Percentiles rank a stretch among this genome's conserved stretches.
phyloP scores from a whole-genome alignment of 37 sponge, comb jelly and placozoan genomes.

The Halichondria panicea region DNA sequence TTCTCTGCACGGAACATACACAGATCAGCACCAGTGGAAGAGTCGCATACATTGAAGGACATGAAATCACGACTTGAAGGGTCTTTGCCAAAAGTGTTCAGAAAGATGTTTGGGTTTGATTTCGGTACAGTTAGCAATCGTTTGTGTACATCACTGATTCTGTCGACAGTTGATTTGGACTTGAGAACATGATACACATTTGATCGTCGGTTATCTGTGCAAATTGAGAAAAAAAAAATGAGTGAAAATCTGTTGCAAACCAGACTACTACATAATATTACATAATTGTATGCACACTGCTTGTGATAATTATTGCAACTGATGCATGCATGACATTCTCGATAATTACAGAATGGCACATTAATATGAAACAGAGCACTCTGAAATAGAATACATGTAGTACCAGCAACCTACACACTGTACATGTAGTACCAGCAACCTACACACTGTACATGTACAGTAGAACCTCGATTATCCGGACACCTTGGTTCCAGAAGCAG shows the following conservation, averaged over 20 bases:
- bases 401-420: too few species aligned
- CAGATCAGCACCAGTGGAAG: slow-evolving; percentile 7
- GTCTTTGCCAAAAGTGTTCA: slow-evolving; percentile 32
- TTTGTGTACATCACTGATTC: slow-evolving; percentile 19
- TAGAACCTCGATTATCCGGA: too few species aligned
- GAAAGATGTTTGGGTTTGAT: slow-evolving; percentile 1
- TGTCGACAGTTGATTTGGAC: slow-evolving; percentile 19
- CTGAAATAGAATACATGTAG: too few species aligned
- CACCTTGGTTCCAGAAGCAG: too few species aligned
- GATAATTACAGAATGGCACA: too few species aligned
- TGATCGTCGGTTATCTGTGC: background rate
- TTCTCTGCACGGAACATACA: slow-evolving; percentile 53
- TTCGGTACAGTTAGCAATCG: slow-evolving; percentile 14
- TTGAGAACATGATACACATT: slow-evolving; percentile 13
- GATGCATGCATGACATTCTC: too few species aligned
- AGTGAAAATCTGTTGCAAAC: background rate
- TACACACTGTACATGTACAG: too few species aligned
- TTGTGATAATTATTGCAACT: too few species aligned
- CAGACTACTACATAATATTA: background rate
- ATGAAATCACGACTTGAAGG: slow-evolving; percentile 37
- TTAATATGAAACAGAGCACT: too few species aligned
- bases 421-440: too few species aligned
- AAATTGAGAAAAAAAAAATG: background rate
- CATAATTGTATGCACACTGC: too few species aligned
- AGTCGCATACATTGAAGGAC: slow-evolving; percentile 28